Conservation (phyloP, 92 coral and sea anemone species). For the Chrysogorgia sp. region DNA sequence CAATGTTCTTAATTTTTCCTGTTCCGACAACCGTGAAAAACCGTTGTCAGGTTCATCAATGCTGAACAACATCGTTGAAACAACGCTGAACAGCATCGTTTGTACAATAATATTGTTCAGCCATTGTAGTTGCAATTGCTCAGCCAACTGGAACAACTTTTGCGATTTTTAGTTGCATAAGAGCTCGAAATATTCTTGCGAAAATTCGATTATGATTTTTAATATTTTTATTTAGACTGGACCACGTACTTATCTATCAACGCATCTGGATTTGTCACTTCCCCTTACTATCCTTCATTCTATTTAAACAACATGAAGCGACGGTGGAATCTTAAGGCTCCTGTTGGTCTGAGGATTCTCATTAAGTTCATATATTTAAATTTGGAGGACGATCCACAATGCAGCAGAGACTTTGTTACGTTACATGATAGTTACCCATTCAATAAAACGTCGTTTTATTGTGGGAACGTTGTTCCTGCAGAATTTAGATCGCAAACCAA, state of each 20-base stretch:
- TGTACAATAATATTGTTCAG: too few relatives aligned
- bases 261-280: conserved; percentile 48
- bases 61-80: too few relatives aligned
- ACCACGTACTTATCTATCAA: conserved; percentile 6
- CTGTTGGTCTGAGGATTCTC: conserved; percentile 58
- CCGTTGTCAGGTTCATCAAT: too few relatives aligned
- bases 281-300: conserved; percentile 79
- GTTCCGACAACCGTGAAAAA: too few relatives aligned
- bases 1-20: too few relatives aligned
- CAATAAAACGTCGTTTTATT: conserved; percentile 49
- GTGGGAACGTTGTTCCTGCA: conserved; percentile 66
- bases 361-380: conserved; percentile 58
- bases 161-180: too few relatives aligned
- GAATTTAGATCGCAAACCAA: conserved; percentile 59
- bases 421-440: conserved; percentile 60
- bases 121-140: too few relatives aligned
- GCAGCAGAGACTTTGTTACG: conserved; percentile 66
- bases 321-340: conserved; percentile 65
- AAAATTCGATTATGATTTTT: too few relatives aligned
- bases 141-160: too few relatives aligned
- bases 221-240: conserved; percentile 7
- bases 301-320: conserved; percentile 61
- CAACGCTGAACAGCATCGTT: too few relatives aligned
- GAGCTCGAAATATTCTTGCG: too few relatives aligned
- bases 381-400: conserved; percentile 55